Evolutionary conservation across 2,797 vertebrate species (phyloP), one percentile per base, ranked within the genome.

Genomic region (Fundulus diaphanus): DNA sequence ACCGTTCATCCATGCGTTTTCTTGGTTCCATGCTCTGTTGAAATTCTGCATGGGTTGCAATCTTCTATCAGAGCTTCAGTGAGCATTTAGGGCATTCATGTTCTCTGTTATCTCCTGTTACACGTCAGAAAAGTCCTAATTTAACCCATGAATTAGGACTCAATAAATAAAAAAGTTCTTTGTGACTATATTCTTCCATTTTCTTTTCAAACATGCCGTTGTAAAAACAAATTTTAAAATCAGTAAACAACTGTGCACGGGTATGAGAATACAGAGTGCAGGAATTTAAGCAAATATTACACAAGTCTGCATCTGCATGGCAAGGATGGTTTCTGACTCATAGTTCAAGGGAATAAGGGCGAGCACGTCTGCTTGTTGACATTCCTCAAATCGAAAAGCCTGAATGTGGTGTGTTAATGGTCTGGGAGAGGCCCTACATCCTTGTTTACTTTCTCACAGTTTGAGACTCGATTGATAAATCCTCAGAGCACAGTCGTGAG

Each of bases 221-320:
- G 73, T 69, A 8, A 49, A 37, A 63, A 59, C 69, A 35, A 49
- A 33, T 24, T n/a, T 24, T 54, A 57, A 79, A 37, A 33, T 59
- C 48, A 65, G 82, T 61, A 35, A 61, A 73, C 78, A 68, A 79
- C 51, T 9, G 22, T 71, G 68, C 63, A 69, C 78, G 78, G n/a
- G 71, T 63, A 56, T 65, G 5, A 85, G 35, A 77, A 51, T 63
- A 54, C 63, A 76, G 74, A 76, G 13, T 65, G 74, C 74, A 88
- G 83, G 87, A 91, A 92, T 91, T 83, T 82, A 57, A 91, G 83
- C 76, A 86, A 91, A 92, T 90, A 87, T 90, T 74, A 81, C 89
- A 61, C 91, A 94, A 92, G 92, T 94, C 92, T 90, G 82, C 92
- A 92, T 95, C 86, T 93, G 92, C 87, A 90, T 92, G 90, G 82